Base-by-base conservation (phyloP, 2,113 vertebrate genomes). In the Pituophis catenifer region DNA sequence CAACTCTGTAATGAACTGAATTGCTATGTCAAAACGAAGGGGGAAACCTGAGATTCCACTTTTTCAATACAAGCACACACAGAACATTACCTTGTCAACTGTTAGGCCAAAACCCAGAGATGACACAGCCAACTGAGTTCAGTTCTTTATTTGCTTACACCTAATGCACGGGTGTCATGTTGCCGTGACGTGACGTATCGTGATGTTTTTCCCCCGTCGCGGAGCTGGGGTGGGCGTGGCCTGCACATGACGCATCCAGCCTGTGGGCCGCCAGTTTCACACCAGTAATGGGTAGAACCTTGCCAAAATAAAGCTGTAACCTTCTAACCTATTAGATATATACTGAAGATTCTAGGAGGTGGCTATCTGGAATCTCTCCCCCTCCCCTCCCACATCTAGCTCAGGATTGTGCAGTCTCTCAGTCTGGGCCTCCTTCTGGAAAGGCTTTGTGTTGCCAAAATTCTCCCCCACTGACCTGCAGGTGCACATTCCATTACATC, bases 161-260 rank as follows among this genome's bases (percentile, higher is more conserved):
- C 26, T 29, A 65, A 50, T 50, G 57, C 57, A 58, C 6, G 2
- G 7, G 57, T 58, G 57, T 58, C 57, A 58, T 8, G 21, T 58
- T 58, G 57, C 57, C 2, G 2, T 23, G 21, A 58, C 0, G 0
- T 58, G 21, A 58, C 0, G 21, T 58, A 58, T 58, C 2, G 2
- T 0, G 2, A 58, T 7, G 2, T 8, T 58, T 58, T 23, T 8
- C 2, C 7, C 57, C 21, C 21, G 21, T 58, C 2, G 2, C 7
- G 2, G 57, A 58, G 57, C 57, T 58, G 7, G 21, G 7, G 8
- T 58, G 57, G 57, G 21, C 0, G 7, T 58, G 57, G 57, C 21
- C 57, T 58, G 21, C 57, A 24, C 2, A 8, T 23, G 57, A 58
- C 7, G 2, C 57, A 58, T 58, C 57, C 2, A 21, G 57, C 7